Conservation (phyloP, 2,113 vertebrate species). For the Heteronetta atricapilla region DNA sequence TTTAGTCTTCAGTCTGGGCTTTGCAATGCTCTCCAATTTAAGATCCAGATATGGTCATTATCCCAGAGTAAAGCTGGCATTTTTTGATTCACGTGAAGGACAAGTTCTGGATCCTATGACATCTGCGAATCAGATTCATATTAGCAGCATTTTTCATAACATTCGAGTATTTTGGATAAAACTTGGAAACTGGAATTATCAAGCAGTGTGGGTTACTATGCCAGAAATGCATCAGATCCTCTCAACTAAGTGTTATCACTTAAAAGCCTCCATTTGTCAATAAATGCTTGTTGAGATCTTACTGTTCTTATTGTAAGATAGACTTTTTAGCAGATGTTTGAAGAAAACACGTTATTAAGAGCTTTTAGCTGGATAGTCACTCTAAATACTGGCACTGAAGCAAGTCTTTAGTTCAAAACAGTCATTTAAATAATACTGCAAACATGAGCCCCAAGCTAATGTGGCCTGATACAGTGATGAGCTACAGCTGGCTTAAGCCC, state of each 20-base stretch:
- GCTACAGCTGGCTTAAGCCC: neutral
- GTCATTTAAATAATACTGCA: neutral
- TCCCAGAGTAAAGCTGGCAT: neutral
- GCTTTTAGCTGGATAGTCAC: neutral
- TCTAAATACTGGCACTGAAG: neutral
- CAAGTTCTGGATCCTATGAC: neutral
- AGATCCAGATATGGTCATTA: neutral
- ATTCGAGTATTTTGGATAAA: neutral
- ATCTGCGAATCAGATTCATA: neutral
- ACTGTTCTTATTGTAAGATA: neutral
- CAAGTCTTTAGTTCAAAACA: conserved; percentile 9
- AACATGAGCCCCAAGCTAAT: neutral
- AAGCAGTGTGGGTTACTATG: neutral
- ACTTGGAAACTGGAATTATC: neutral
- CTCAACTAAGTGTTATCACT: neutral
- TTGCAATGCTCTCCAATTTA: neutral
- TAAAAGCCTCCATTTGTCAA: neutral
- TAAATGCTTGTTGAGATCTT: neutral
- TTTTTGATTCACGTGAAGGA: neutral
- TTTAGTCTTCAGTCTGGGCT: neutral
- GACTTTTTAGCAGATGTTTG: neutral
- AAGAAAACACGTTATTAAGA: neutral
- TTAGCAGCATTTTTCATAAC: neutral
- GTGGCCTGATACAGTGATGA: neutral
- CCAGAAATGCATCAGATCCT: neutral